A percentile compares a stretch with the other conserved stretches of the same genome.
phyloP scores from a whole-genome alignment of 1,140 invertebrate genomes.

The Eufriesea mexicana region DNA sequence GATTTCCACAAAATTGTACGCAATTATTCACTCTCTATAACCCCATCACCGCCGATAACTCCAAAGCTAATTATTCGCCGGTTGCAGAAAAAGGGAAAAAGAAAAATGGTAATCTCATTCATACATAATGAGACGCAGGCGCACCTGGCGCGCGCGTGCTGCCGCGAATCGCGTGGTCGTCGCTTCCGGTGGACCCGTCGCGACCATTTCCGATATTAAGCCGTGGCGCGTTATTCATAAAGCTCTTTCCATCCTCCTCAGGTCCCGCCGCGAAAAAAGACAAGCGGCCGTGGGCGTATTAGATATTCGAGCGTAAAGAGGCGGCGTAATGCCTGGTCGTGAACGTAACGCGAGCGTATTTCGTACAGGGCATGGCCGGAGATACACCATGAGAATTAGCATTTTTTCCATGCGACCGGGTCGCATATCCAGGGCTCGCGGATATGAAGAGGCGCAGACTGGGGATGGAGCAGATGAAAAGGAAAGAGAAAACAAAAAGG shows the following conservation, averaged over 20 bases:
- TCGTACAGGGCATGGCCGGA: background rate
- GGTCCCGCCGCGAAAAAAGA: slow-evolving; percentile 23
- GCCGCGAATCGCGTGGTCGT: slow-evolving; percentile 28
- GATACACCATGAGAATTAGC: too few relatives aligned
- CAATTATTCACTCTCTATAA: too few relatives aligned
- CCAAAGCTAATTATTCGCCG: too few relatives aligned
- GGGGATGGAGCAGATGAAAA: slow-evolving; percentile 4
- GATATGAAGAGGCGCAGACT: slow-evolving; percentile 44
- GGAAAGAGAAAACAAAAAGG: slow-evolving; percentile 32
- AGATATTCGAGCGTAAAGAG: slow-evolving; percentile 67
- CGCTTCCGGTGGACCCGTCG: slow-evolving; percentile 14
- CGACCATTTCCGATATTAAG: slow-evolving; percentile 59
- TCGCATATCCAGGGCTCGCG: slow-evolving; percentile 34
- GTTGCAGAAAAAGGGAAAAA: too few relatives aligned
- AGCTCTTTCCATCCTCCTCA: slow-evolving; percentile 9
- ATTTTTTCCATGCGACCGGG: slow-evolving; percentile 68
- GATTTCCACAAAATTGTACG: too few relatives aligned
- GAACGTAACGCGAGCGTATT: slow-evolving; percentile 6
- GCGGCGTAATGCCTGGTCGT: slow-evolving; percentile 49
- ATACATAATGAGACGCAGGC: too few relatives aligned
- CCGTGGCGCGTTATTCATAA: slow-evolving; percentile 58
- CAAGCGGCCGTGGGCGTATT: slow-evolving; percentile 51
- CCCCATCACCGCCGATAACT: too few relatives aligned
- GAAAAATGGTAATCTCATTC: too few relatives aligned
- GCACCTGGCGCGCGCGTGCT: background rate